Evolutionary conservation across 2,797 vertebrate genomes (phyloP), one percentile per base, ranked within the genome.

Genomic region (Acanthis flammea): DNA sequence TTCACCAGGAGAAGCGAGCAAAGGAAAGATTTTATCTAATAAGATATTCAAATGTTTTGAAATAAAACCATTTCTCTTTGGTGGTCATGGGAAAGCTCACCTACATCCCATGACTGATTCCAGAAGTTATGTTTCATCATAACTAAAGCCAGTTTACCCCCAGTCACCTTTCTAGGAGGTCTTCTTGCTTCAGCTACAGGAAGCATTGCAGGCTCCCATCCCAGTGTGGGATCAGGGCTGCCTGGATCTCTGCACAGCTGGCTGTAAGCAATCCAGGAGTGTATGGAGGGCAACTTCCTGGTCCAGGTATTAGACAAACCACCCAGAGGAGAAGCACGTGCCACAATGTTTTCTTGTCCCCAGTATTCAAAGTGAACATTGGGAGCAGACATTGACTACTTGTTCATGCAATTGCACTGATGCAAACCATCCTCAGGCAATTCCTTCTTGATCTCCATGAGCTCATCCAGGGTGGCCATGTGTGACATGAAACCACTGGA

Each of bases 381-480:
- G 18, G 19, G 13, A 39, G 21, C 13, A 45, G 47, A 28, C 62
- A 53, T 1, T 67, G 39, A 16, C 39, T 33, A 2, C 24, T 60
- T 60, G 28, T 14, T 60, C n/a, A 45, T 1, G 8, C 7, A 45
- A 14, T 9, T 28, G 27, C 19, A 28, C 19, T 28, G 53, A 37
- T 27, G 6, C 12, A 22, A 44, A n/a, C 22, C 1, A 12, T 57
- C 31, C 44, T 31, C 44, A 50, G 51, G 22, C 51, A 58, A 27
- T 1, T 22, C 31, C 51, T 50, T 37, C 53, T 50, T 2, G 0
- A 7, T 37, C 18, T 31, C 1, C 5, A 1, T 14, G 31, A 51
- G 12, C 37, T 37, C 53, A 28, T 10, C 31, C 51, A 12, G 14
- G 12, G 37, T 35, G 42, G 11, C 35, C 42, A 41, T 3, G 11